Evolutionary conservation across 2,113 vertebrate species (phyloP).

Genomic region (Synchiropus splendidus): DNA sequence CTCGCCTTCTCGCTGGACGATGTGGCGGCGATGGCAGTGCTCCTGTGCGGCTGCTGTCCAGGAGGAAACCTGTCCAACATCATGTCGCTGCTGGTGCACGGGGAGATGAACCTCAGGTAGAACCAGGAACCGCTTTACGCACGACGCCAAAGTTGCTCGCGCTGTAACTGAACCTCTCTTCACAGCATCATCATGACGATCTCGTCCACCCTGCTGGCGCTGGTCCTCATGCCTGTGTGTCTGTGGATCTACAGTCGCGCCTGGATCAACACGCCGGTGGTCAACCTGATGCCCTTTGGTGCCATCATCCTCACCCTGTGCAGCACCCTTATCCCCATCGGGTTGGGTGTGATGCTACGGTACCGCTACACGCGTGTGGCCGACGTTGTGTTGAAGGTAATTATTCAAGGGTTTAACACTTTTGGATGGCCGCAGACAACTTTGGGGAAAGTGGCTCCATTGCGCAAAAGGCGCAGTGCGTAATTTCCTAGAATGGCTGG

Average conservation of each 20-base stretch:
- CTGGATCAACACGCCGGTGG: slow-evolving; percentile 91
- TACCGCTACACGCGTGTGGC: slow-evolving; percentile 75
- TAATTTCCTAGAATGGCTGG: slow-evolving; percentile 14
- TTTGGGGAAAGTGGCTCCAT: not conserved
- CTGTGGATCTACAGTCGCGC: slow-evolving; percentile 93
- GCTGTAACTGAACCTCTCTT: slow-evolving; percentile 5
- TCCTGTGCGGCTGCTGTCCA: slow-evolving; percentile 93
- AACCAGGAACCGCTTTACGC: not conserved
- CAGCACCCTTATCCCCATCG: slow-evolving; percentile 91
- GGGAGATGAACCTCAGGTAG: slow-evolving; percentile 98
- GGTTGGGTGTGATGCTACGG: slow-evolving; percentile 79
- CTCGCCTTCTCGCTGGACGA: slow-evolving; percentile 82
- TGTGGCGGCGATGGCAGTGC: slow-evolving; percentile 87
- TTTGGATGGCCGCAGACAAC: too few species aligned
- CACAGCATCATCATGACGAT: slow-evolving; percentile 93
- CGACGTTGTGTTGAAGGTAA: slow-evolving; percentile 87
- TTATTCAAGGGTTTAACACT: too few species aligned
- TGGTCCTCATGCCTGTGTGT: slow-evolving; percentile 90
- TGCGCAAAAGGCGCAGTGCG: slow-evolving; percentile 43
- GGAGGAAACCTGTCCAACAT: slow-evolving; percentile 93
- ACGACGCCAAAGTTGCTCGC: too few species aligned
- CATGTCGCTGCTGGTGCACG: slow-evolving; percentile 87
- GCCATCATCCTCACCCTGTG: slow-evolving; percentile 88
- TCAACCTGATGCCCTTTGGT: slow-evolving; percentile 83
- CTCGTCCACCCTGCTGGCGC: slow-evolving; percentile 88